Evolutionary conservation across 2,888 invertebrate species (phyloP).

Genomic region (Drosophila robusta): DNA sequence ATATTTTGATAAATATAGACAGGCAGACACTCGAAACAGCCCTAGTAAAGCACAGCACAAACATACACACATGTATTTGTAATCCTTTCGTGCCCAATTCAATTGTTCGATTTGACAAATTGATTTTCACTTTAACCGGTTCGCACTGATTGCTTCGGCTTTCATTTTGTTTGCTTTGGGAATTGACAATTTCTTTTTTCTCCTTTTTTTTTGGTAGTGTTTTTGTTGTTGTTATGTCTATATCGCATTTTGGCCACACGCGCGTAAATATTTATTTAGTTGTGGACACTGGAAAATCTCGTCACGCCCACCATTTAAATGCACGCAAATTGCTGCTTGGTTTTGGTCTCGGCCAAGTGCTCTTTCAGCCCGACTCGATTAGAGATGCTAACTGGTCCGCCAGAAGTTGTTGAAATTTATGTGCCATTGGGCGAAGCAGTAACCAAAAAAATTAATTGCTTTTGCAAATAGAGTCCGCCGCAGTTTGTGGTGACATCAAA

Average conservation of each 20-base stretch:
- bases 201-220: constrained; percentile 11
- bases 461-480: constrained; percentile 75
- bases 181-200: constrained; percentile 58
- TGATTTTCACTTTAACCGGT: constrained; percentile 72
- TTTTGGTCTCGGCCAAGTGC: constrained; percentile 41
- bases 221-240: constrained; percentile 42
- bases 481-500: constrained; percentile 58
- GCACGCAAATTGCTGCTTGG: constrained; percentile 66
- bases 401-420: constrained; percentile 71
- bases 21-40: constrained; percentile 48
- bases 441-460: constrained; percentile 76
- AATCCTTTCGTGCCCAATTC: constrained; percentile 76
- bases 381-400: constrained; percentile 47
- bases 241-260: constrained; percentile 68
- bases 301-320: constrained; percentile 65
- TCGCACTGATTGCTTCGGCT: constrained; percentile 68
- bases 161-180: constrained; percentile 69
- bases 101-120: constrained; percentile 79
- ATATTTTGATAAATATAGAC: constrained; percentile 75
- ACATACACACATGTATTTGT: constrained; percentile 39
- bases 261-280: constrained; percentile 80
- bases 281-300: constrained; percentile 55
- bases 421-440: constrained; percentile 63
- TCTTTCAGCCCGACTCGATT: constrained; percentile 50
- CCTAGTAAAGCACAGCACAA: background rate